These are phyloP conservation scores for Phocides pigmalion DNA, from an alignment of 1,140 invertebrate species.

Conservation along the genomic window DNA sequence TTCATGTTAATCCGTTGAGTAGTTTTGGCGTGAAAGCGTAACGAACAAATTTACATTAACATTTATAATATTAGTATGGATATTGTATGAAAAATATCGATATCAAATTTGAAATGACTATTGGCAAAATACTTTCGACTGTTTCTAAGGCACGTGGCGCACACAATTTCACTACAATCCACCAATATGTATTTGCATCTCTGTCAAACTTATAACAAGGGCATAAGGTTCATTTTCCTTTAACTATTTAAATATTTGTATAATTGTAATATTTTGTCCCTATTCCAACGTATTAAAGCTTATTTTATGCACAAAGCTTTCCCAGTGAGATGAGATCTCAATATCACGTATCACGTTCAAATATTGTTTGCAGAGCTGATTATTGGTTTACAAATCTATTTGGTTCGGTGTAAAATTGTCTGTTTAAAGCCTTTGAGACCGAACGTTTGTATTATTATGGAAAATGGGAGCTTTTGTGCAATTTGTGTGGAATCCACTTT, in stretches of 20 bases:
- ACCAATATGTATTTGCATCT: slow-evolving; percentile 33
- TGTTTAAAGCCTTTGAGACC: background rate
- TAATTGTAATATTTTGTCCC: slow-evolving; percentile 7
- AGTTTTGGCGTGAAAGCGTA: no score
- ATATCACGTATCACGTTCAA: slow-evolving; percentile 53
- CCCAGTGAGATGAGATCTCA: slow-evolving; percentile 32
- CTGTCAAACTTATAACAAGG: slow-evolving; percentile 7
- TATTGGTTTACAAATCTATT: slow-evolving; percentile 37
- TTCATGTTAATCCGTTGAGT: no score
- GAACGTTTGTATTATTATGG: slow-evolving; percentile 1
- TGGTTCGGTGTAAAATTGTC: slow-evolving; percentile 6
- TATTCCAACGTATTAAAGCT: slow-evolving; percentile 36
- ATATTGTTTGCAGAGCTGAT: slow-evolving; percentile 64
- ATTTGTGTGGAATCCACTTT: no score
- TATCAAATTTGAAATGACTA: slow-evolving; percentile 39
- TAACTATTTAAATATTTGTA: background rate
- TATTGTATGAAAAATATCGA: no score
- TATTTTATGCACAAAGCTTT: slow-evolving; percentile 18
- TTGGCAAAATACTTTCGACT: slow-evolving; percentile 50
- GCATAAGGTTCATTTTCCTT: slow-evolving; percentile 23
- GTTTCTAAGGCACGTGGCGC: slow-evolving; percentile 55
- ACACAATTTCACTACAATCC: slow-evolving; percentile 54
- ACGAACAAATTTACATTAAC: no score
- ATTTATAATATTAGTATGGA: no score
- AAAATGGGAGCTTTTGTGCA: background rate